Evolutionary conservation across 2,888 invertebrate species (phyloP), one percentile per base, ranked within the genome.

Genomic region (Phengaris arion): DNA sequence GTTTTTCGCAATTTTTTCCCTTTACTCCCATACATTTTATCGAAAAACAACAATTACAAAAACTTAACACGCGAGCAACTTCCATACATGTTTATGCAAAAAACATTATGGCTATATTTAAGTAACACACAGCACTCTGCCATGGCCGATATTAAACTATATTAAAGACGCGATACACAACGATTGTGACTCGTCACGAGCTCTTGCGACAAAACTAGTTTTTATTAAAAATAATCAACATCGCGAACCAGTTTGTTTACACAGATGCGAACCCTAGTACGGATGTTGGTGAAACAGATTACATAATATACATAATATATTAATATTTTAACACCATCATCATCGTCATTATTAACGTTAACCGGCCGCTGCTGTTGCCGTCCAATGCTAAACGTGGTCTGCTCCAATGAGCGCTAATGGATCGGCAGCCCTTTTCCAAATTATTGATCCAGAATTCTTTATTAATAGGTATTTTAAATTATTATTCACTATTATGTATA

Each of bases 191-290:
- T 51, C 15, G 48, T 48, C 15, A 22, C 12, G 54, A 6, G 35
- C 13, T 22, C 35, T 72, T 10, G 70, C 52, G 15, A 52, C 35
- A 12, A 52, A 72, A 72, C 72, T 35, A 54, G 72, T 72, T 72
- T 70, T 12, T 54, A 72, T 54, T 72, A 72, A 72, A 72, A 54
- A 15, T 35, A 35, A 45, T 12, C 68, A 5, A 68, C 52, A 35
- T 35, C 70, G 69, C 69, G 22, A 72, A 72, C 72, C 54, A 48
- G 72, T 72, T 72, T 72, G 35, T 54, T 72, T 72, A 13, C 22
- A 51, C 72, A 54, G 45, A 51, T 72, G 72, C 13, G 22, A 72
- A 15, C 51, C 10, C 10, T 51, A 70, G 48, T 70, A 51, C 51
- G 51, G 70, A 64, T 45, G 12, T 64, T 35, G 10, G 35, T 64